These are phyloP conservation scores for Gnathonemus echidnorhynchus DNA, from an alignment of 2,113 vertebrate genomes.

Conservation along the genomic window DNA sequence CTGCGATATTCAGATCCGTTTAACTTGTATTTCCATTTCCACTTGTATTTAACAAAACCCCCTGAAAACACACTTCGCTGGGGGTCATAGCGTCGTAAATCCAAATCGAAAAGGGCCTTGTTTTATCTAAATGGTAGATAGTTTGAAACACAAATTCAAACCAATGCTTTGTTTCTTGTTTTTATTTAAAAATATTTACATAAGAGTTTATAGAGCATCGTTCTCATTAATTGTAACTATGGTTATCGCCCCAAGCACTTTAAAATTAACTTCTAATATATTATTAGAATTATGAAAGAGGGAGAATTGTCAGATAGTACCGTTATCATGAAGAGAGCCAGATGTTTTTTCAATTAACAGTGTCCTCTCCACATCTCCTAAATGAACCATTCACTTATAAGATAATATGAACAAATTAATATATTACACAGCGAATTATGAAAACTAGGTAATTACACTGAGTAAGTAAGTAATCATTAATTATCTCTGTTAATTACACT, in stretches of 20 bases:
- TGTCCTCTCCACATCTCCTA: conserved; percentile 43
- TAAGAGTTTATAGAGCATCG: background rate
- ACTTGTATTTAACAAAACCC: background rate
- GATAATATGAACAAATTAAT: conserved; percentile 97
- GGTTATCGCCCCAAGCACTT: background rate
- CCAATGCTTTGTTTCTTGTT: background rate
- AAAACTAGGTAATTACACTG: conserved; percentile 98
- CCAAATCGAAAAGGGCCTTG: background rate
- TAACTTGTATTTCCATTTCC: background rate
- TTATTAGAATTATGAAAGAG: conserved; percentile 15
- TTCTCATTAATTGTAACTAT: background rate
- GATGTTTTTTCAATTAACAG: conserved; percentile 63
- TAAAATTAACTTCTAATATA: conserved; percentile 13
- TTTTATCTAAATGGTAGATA: background rate
- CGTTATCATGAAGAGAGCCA: conserved; percentile 53
- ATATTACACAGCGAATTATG: conserved; percentile 99
- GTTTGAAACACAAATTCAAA: background rate
- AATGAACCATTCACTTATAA: conserved; percentile 84
- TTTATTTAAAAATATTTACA: background rate
- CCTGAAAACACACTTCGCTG: background rate
- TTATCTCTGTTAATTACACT: conserved; percentile 97
- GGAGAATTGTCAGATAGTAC: background rate
- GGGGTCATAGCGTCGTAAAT: background rate
- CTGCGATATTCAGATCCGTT: background rate
- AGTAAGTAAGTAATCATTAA: conserved; percentile 99